Evolutionary conservation across 2,797 vertebrate species (phyloP).

Genomic region (Spondyliosoma cantharus): DNA sequence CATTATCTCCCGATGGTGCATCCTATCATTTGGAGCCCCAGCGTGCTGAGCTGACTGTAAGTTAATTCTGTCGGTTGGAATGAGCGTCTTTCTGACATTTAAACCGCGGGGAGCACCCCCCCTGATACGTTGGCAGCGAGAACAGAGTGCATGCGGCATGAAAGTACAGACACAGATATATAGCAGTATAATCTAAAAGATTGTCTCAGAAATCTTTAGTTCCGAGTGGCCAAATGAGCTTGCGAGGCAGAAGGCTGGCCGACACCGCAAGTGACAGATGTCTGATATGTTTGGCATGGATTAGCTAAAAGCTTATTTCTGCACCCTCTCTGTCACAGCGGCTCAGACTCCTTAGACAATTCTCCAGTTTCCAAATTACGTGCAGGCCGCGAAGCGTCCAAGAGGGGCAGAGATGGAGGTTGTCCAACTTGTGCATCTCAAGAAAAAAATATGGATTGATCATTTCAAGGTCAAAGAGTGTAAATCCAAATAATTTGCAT

Average conservation of each 20-base stretch:
- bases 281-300: constrained; percentile 82
- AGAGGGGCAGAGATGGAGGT: constrained; percentile 53
- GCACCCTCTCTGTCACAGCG: constrained; percentile 75
- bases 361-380: constrained; percentile 68
- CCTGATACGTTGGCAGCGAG: constrained; percentile 54
- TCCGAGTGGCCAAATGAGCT: constrained; percentile 73
- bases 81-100: constrained; percentile 79
- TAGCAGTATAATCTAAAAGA: constrained; percentile 71
- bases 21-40: constrained; percentile 66
- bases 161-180: constrained; percentile 52
- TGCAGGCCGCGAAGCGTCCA: constrained; percentile 59
- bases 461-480: constrained; percentile 56
- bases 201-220: constrained; percentile 72
- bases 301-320: constrained; percentile 82
- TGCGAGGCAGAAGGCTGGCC: constrained; percentile 72
- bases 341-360: constrained; percentile 73
- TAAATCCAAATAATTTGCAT: constrained; percentile 11
- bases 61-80: constrained; percentile 77
- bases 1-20: constrained; percentile 69
- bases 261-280: constrained; percentile 81
- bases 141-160: constrained; percentile 52
- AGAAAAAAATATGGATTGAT: constrained; percentile 12
- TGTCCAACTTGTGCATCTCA: constrained; percentile 51
- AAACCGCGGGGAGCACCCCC: constrained; percentile 67
- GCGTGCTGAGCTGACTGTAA: constrained; percentile 67